phyloP scores from a whole-genome alignment of 2,113 vertebrate species.

The Manacus vitellinus region DNA sequence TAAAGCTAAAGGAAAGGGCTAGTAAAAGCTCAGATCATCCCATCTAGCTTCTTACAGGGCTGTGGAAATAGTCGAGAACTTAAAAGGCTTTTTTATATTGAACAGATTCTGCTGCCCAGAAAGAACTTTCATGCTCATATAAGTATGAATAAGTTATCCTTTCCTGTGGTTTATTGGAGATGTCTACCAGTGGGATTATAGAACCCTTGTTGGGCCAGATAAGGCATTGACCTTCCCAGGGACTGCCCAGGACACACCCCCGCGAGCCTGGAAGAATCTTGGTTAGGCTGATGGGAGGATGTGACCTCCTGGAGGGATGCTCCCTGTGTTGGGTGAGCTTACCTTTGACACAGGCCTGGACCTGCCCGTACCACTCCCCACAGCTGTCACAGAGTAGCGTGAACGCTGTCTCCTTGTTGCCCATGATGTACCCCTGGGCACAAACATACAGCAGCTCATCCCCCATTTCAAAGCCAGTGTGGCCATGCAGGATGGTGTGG shows the following conservation, averaged over 20 bases:
- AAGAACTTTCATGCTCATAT: neutral
- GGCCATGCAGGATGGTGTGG: slow-evolving; percentile 83
- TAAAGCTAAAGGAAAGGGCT: neutral
- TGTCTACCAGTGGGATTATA: neutral
- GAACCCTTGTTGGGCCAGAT: neutral
- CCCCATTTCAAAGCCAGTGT: slow-evolving; percentile 87
- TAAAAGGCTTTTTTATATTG: neutral
- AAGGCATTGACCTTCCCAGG: neutral
- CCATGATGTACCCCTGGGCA: slow-evolving; percentile 77
- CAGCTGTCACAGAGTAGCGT: slow-evolving; percentile 92
- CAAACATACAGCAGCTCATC: slow-evolving; percentile 91
- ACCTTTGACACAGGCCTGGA: slow-evolving; percentile 92
- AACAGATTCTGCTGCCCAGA: neutral
- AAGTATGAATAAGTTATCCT: neutral
- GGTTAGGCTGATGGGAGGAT: accelerated
- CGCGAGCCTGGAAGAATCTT: accelerated
- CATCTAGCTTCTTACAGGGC: neutral
- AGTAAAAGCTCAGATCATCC: neutral
- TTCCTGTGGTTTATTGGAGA: neutral
- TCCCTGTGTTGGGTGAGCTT: neutral
- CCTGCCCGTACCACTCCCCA: slow-evolving; percentile 92
- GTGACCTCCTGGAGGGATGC: accelerated
- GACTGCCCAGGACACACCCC: too few relatives aligned
- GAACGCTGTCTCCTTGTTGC: slow-evolving; percentile 80
- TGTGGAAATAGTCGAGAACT: neutral